Conservation (phyloP, 2,113 vertebrate species). For the Haemorhous mexicanus region DNA sequence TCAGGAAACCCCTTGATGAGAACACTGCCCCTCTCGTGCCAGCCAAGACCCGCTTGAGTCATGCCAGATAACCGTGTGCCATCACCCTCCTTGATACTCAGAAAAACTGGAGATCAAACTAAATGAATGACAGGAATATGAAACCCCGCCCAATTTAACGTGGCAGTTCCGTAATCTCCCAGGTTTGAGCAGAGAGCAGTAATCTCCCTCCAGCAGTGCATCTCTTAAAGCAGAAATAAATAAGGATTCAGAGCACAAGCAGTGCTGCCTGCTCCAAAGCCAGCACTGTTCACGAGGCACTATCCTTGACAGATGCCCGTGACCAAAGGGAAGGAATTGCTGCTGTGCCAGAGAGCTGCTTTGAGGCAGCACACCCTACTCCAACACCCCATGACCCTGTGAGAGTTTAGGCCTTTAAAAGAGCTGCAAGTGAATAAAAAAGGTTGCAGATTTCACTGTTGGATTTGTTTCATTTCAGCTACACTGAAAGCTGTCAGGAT, state of each 20-base stretch:
- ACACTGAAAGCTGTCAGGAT: neutral
- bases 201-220: neutral
- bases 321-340: neutral
- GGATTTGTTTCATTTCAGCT: neutral
- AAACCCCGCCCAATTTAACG: neutral
- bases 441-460: neutral
- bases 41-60: neutral
- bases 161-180: neutral
- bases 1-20: neutral
- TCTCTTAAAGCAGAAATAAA: neutral
- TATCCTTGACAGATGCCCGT: neutral
- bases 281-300: neutral
- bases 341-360: neutral
- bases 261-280: neutral
- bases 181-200: neutral
- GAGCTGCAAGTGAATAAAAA: neutral
- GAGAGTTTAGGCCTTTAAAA: neutral
- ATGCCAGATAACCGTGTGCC: neutral
- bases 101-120: neutral
- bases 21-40: neutral
- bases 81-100: neutral
- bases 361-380: neutral
- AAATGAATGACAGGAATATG: neutral
- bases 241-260: neutral
- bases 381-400: fast-evolving